These are phyloP conservation scores for Agrilus mali DNA, from an alignment of 2,888 invertebrate species.

Conservation along the genomic window DNA sequence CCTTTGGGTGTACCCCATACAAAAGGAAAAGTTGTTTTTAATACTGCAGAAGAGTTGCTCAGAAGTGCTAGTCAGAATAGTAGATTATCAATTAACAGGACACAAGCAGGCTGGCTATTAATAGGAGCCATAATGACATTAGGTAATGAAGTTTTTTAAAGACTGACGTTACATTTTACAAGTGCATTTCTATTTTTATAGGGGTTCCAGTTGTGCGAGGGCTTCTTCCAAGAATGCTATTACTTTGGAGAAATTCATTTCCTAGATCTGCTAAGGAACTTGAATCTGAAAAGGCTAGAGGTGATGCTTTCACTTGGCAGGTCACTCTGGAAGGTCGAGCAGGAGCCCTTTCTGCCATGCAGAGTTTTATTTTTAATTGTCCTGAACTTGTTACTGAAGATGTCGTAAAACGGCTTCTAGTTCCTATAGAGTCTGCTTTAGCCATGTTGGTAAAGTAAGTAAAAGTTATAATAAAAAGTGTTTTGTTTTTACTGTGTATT, in stretches of 20 bases:
- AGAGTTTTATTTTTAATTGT: slow-evolving; percentile 84
- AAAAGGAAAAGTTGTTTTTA: slow-evolving; percentile 94
- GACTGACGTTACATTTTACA: not conserved
- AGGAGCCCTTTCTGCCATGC: slow-evolving; percentile 91
- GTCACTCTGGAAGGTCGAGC: slow-evolving; percentile 93
- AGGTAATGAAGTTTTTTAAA: slow-evolving; percentile 39
- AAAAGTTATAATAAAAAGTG: not conserved
- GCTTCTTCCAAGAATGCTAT: slow-evolving; percentile 80
- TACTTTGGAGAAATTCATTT: slow-evolving; percentile 96
- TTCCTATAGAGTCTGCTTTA: slow-evolving; percentile 89
- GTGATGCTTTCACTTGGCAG: slow-evolving; percentile 99
- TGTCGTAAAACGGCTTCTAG: slow-evolving; percentile 73
- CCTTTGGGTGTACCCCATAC: slow-evolving; percentile 92
- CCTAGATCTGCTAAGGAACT: slow-evolving; percentile 92
- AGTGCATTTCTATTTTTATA: slow-evolving; percentile 19
- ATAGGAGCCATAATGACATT: slow-evolving; percentile 95
- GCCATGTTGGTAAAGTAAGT: slow-evolving; percentile 87
- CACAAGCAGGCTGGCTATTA: slow-evolving; percentile 95
- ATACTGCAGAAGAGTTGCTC: slow-evolving; percentile 90
- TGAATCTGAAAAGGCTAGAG: slow-evolving; percentile 90
- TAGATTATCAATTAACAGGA: slow-evolving; percentile 83
- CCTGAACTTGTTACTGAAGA: slow-evolving; percentile 86
- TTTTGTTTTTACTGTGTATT: not conserved
- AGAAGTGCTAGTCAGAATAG: slow-evolving; percentile 95
- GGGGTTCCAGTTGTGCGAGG: slow-evolving; percentile 88